phyloP scores from a whole-genome alignment of 2,888 invertebrate genomes.

The Sphaerophoria rueppellii region DNA sequence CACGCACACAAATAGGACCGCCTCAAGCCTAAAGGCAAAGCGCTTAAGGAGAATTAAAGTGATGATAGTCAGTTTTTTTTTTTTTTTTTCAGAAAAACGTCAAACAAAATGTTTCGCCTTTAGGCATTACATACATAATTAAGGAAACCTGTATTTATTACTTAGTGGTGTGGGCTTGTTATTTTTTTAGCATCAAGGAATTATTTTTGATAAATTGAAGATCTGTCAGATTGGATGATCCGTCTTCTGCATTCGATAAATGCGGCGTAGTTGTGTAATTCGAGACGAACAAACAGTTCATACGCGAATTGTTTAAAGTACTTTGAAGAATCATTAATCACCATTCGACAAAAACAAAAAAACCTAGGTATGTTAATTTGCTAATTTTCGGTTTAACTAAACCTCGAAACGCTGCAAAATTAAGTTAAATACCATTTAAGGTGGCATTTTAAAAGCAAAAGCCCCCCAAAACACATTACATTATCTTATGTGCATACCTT shows the following conservation, averaged over 20 bases:
- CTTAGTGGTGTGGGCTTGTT: conserved; percentile 11
- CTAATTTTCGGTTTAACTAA: neutral
- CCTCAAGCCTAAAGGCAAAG: conserved; percentile 5
- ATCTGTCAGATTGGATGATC: neutral
- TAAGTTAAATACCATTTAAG: conserved; percentile 18
- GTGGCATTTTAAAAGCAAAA: neutral
- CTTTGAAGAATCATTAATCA: neutral
- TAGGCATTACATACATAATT: conserved; percentile 19
- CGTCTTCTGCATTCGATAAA: neutral
- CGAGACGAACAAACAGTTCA: neutral
- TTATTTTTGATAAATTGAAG: conserved; percentile 1
- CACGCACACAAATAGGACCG: conserved; percentile 38
- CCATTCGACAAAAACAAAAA: neutral
- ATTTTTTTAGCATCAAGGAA: conserved; percentile 17
- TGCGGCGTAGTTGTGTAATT: neutral
- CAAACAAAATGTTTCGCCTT: conserved; percentile 17
- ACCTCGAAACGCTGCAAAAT: conserved; percentile 1
- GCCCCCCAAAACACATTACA: neutral
- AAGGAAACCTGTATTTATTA: conserved; percentile 21
- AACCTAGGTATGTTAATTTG: neutral
- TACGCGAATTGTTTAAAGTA: neutral
- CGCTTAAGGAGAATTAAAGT: neutral
- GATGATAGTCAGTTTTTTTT: conserved; percentile 46
- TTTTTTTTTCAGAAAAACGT: conserved; percentile 44
- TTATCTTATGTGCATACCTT: neutral